Percentiles rank a stretch among this genome's conserved stretches.
These are phyloP conservation scores for Sciurus niger DNA, from an alignment of 2,113 vertebrate genomes.

Conservation along the genomic window DNA sequence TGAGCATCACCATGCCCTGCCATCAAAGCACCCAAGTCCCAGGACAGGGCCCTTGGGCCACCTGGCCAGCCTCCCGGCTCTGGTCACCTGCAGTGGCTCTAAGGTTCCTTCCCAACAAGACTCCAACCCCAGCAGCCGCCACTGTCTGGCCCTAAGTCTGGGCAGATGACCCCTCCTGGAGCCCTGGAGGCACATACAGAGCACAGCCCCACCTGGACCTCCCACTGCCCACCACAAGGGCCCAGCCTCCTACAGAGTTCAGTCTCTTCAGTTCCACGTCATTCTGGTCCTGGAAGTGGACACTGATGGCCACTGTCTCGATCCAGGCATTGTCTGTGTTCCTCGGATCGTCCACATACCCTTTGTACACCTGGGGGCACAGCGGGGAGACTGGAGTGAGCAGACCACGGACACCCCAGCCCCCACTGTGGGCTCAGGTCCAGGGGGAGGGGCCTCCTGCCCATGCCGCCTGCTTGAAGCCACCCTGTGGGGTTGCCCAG, in stretches of 20 bases:
- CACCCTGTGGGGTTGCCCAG: too few relatives aligned
- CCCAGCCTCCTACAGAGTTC: slow-evolving; percentile 84
- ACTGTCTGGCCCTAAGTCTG: background rate
- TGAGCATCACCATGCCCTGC: background rate
- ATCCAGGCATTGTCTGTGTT: slow-evolving; percentile 98
- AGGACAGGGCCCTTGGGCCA: background rate
- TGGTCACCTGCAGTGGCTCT: background rate
- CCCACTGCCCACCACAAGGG: accelerated
- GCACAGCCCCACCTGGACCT: accelerated
- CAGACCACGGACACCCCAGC: accelerated
- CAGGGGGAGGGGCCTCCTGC: background rate
- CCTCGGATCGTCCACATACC: slow-evolving; percentile 94
- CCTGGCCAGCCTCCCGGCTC: too few relatives aligned
- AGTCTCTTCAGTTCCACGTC: slow-evolving; percentile 87
- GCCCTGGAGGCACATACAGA: accelerated
- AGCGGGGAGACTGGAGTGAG: accelerated
- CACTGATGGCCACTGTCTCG: slow-evolving; percentile 91
- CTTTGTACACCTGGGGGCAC: slow-evolving; percentile 90
- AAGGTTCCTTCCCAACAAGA: background rate
- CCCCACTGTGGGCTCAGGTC: background rate
- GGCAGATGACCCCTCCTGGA: background rate
- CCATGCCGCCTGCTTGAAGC: accelerated
- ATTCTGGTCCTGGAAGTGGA: slow-evolving; percentile 90
- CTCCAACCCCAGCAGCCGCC: background rate
- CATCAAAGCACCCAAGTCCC: accelerated